phyloP scores from a whole-genome alignment of 2,113 vertebrate species.

The sheep (Ovis aries) region ARS-UI_Ramb_v3.0 NC_056054.1:70354001-70354500 shows the following conservation, averaged over 20 bases:
- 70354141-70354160: neutral
- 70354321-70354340: neutral
- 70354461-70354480: neutral
- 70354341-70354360: neutral
- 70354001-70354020: neutral
- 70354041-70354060: neutral
- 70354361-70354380: neutral
- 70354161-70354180: neutral
- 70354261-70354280: neutral
- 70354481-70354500: neutral
- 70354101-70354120: neutral
- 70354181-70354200: neutral
- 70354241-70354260: neutral
- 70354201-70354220: neutral
- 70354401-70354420: neutral
- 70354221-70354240: neutral
- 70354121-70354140: neutral
- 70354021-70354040: neutral
- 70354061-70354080: neutral
- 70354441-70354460: neutral
- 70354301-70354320: neutral
- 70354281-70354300: neutral
- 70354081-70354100: neutral
- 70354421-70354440: neutral
- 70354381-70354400: neutral